Percentiles rank a stretch among this genome's conserved stretches.
Conservation (phyloP, 2,797 vertebrate species). For the Moxostoma hubbsi region DNA sequence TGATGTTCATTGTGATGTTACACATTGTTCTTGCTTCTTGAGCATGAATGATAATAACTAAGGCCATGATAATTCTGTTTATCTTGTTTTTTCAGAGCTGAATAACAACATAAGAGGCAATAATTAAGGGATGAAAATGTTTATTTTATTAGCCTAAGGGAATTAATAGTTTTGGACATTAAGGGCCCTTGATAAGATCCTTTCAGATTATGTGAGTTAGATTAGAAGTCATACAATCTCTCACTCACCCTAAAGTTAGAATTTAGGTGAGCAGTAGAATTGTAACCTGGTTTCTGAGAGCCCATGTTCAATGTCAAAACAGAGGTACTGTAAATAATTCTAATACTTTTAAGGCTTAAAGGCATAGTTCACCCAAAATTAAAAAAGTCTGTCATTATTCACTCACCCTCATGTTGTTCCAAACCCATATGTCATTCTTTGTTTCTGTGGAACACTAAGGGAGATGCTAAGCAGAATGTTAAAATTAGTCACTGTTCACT, state of each 20-base stretch:
- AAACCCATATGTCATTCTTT: too few relatives aligned
- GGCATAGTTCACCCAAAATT: too few relatives aligned
- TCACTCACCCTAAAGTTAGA: slow-evolving; percentile 1
- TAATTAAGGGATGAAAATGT: slow-evolving; percentile 35
- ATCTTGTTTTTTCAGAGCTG: slow-evolving; percentile 37
- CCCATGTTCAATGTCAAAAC: background rate
- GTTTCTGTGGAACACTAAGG: too few relatives aligned
- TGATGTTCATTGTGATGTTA: slow-evolving; percentile 22
- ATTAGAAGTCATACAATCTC: slow-evolving; percentile 9
- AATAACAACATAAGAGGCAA: slow-evolving; percentile 27
- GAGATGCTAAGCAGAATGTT: too few relatives aligned
- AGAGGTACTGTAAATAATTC: background rate
- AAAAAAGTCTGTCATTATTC: too few relatives aligned
- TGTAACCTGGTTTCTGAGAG: background rate
- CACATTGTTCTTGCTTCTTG: slow-evolving; percentile 29
- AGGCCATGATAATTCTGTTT: slow-evolving; percentile 40
- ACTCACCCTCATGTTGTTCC: too few relatives aligned
- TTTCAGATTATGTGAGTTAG: slow-evolving; percentile 26
- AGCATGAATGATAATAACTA: slow-evolving; percentile 26
- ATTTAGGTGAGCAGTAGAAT: background rate
- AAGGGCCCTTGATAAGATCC: slow-evolving; percentile 30
- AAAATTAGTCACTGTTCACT: too few relatives aligned
- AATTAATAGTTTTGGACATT: slow-evolving; percentile 36
- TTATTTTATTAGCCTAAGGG: slow-evolving; percentile 38
- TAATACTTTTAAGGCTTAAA: background rate